Conservation (phyloP, 2,113 vertebrate genomes). For the Pseudopipra pipra region DNA sequence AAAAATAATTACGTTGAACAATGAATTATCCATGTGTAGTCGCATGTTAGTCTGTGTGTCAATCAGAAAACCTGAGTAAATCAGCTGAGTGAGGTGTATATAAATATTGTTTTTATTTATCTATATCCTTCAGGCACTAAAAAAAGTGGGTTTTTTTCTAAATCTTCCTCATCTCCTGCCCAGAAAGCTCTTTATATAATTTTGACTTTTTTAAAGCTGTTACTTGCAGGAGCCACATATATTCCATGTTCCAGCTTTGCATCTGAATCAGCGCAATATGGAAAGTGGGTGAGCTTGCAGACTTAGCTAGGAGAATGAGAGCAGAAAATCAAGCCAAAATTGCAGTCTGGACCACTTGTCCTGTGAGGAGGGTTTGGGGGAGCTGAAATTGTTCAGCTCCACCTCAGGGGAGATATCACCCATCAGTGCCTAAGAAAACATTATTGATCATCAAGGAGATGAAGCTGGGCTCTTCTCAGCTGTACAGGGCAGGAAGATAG, state of each 20-base stretch:
- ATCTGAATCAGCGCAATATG: neutral
- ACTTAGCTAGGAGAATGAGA: neutral
- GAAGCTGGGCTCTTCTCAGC: neutral
- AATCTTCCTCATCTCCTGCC: neutral
- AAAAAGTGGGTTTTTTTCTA: too few species aligned
- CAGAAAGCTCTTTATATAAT: neutral
- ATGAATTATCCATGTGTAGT: neutral
- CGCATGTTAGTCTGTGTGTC: neutral
- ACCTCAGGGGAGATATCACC: neutral
- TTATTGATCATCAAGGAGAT: neutral
- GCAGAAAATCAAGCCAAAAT: neutral
- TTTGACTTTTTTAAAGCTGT: neutral
- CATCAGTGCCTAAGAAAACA: fast-evolving
- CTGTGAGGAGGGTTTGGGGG: neutral
- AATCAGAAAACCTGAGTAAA: neutral
- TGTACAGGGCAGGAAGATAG: neutral
- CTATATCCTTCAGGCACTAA: neutral
- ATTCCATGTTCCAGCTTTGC: neutral
- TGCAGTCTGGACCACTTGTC: neutral
- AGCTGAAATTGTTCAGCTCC: neutral
- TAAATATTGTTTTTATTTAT: neutral
- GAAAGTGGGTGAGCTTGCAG: neutral
- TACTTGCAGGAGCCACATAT: neutral
- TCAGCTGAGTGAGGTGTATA: neutral
- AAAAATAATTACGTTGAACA: neutral